Evolutionary conservation across 2,797 vertebrate species (phyloP).

Genomic region (Micrastur ruficollis): DNA sequence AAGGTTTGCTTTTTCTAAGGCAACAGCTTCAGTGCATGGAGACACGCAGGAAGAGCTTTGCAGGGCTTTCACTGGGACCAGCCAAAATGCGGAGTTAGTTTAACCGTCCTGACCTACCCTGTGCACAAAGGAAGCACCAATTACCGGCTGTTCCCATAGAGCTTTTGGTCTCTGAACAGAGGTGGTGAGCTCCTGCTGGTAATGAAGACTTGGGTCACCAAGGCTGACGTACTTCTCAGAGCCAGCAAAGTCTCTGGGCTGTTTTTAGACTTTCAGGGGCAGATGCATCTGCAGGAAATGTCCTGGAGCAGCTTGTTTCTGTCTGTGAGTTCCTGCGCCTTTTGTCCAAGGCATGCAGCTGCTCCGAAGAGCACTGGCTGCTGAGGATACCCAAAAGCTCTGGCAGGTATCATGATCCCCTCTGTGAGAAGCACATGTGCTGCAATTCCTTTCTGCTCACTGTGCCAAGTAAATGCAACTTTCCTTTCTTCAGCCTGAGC

Average conservation of each 20-base stretch:
- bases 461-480: background rate
- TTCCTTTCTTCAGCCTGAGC: background rate
- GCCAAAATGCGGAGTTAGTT: background rate
- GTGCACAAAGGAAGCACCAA: background rate
- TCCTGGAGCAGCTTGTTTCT: background rate
- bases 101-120: background rate
- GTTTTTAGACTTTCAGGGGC: background rate
- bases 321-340: background rate
- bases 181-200: conserved; percentile 1
- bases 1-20: background rate
- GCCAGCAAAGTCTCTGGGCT: background rate
- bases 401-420: background rate
- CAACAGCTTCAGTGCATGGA: background rate
- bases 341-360: background rate
- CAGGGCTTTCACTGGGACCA: background rate
- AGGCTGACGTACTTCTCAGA: background rate
- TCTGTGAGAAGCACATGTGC: background rate
- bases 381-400: background rate
- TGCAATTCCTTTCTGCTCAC: background rate
- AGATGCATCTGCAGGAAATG: background rate
- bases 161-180: background rate
- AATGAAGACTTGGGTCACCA: background rate
- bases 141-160: background rate
- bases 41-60: background rate
- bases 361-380: background rate